Evolutionary conservation across 2,113 vertebrate genomes (phyloP), one percentile per base, ranked within the genome.

Genomic region (Anthoscopus minutus): DNA sequence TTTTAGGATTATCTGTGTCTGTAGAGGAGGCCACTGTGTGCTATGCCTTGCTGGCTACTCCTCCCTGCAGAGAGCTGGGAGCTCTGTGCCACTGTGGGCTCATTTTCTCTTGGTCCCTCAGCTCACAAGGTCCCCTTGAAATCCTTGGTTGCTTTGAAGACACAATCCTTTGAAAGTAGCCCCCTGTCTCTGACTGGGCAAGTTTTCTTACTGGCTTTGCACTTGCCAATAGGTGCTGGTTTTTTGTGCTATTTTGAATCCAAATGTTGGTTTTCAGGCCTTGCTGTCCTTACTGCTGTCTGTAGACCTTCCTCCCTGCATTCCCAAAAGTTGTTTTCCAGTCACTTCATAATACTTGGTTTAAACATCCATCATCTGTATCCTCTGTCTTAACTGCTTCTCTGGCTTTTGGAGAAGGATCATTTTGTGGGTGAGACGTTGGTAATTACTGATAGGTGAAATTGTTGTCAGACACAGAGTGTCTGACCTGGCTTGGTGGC

Each of bases 141-240:
- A 14, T 30, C 13, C 7, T 37, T 20, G 20, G 23, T 27, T 67
- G 27, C 44, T 90, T 72, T 83, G 81, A n/a, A 40, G 73, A 89
- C 19, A 4, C 2, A 1, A 9, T 40, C 18, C 14, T 71, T 80
- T 80, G 45, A 58, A 71, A 65, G 73, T 4, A 45, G 37, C 10
- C 15, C 3, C 33, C 10, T 35, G 10, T n/a, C 56, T 81, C 60
- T 92, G 42, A 31, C 48, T 0, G 0, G 37, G 7, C 27, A 37
- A 19, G 20, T 72, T 81, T n/a, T 51, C 70, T 51, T 82, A 20
- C 50, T 62, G 65, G 35, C 18, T 60, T 82, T 44, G 17, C 23
- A 3, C 13, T 51, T 58, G 44, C 9, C 47, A 53, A 28, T 10
- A 33, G 40, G 12, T 64, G 22, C 33, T 37, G 24, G 9, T 10